A percentile compares a stretch with the other conserved stretches of the same genome.
These are phyloP conservation scores for Hydropsyche betteni DNA, from an alignment of 2,888 invertebrate species.

Conservation along the genomic window DNA sequence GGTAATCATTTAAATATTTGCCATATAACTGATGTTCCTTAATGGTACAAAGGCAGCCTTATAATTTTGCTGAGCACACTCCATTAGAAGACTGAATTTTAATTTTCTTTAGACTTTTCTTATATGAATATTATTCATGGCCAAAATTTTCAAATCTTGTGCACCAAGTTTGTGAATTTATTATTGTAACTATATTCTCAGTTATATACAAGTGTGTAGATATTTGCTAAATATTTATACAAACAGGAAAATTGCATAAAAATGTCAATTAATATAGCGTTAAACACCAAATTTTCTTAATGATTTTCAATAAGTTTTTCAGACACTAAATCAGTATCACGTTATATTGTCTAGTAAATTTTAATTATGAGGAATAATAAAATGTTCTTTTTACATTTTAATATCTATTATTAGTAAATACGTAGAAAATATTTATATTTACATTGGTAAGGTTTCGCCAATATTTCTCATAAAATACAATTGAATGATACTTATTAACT, in stretches of 20 bases:
- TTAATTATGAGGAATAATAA: no score
- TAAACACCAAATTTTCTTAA: conserved; percentile 28
- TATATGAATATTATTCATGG: conserved; percentile 25
- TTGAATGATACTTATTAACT: no score
- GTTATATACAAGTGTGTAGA: not conserved
- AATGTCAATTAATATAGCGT: conserved; percentile 35
- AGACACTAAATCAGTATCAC: not conserved
- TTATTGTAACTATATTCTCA: not conserved
- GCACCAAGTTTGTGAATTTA: conserved; percentile 15
- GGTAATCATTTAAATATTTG: conserved; percentile 26
- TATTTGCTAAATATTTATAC: conserved; percentile 7
- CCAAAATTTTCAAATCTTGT: conserved; percentile 17
- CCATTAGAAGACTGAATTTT: conserved; percentile 34
- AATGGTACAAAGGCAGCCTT: conserved; percentile 32
- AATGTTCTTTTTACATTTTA: no score
- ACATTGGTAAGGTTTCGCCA: no score
- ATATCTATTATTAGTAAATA: no score
- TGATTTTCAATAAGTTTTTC: not conserved
- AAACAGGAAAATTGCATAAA: not conserved
- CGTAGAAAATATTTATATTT: no score
- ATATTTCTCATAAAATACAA: no score
- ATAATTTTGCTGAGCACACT: conserved; percentile 34
- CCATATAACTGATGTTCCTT: conserved; percentile 23
- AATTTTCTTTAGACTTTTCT: conserved; percentile 1
- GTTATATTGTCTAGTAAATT: no score